Conservation (phyloP, 2,888 invertebrate species). For the Mythimna albipuncta region DNA sequence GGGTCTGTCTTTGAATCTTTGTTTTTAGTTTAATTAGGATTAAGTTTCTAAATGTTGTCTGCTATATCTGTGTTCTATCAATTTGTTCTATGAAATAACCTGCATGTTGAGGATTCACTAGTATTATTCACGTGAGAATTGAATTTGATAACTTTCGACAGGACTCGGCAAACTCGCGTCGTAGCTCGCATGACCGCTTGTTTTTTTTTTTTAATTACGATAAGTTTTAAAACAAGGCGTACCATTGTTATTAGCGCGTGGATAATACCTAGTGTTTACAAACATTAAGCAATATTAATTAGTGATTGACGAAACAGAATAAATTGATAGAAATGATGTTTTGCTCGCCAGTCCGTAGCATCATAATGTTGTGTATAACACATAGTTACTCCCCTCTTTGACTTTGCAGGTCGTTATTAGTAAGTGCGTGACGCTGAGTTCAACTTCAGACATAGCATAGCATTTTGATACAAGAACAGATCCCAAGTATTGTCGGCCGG, state of each 20-base stretch:
- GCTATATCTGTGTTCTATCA: conserved; percentile 65
- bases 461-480: conserved; percentile 81
- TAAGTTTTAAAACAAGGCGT: background rate
- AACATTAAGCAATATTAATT: conserved; percentile 22
- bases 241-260: conserved; percentile 10
- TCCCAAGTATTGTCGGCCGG: conserved; percentile 78
- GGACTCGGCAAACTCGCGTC: no score
- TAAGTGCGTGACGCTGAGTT: conserved; percentile 86
- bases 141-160: background rate
- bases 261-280: conserved; percentile 5
- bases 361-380: conserved; percentile 65
- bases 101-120: conserved; percentile 21
- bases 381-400: conserved; percentile 88
- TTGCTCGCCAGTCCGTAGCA: conserved; percentile 54
- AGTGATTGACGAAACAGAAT: conserved; percentile 51
- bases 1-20: conserved; percentile 58
- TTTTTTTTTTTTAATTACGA: conserved; percentile 8
- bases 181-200: background rate
- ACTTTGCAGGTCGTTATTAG: conserved; percentile 91
- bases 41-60: conserved; percentile 64
- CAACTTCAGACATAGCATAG: conserved; percentile 80
- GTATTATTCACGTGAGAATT: conserved; percentile 18
- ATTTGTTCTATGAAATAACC: conserved; percentile 54
- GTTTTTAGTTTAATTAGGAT: conserved; percentile 55
- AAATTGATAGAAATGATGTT: conserved; percentile 66